Conservation (phyloP, 2,113 vertebrate species). For the Urocynchramus pylzowi region DNA sequence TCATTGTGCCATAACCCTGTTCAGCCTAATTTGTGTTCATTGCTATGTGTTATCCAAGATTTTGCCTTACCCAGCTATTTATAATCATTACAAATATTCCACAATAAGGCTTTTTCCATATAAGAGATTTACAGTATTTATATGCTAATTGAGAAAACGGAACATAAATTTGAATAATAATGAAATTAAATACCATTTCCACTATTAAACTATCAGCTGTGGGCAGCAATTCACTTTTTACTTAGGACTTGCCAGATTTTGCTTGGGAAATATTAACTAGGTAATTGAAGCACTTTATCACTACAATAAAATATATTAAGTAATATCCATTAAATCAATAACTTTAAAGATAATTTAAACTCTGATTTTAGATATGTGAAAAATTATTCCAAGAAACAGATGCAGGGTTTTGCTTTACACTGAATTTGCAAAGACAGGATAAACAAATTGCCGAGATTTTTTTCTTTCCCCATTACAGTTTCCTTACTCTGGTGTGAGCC, state of each 20-base stretch:
- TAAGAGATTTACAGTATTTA: not conserved
- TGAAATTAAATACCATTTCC: not conserved
- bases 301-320: not conserved
- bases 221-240: not conserved
- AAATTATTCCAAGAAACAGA: not conserved
- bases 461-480: fast-evolving
- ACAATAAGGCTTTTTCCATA: not conserved
- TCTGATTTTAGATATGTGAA: not conserved
- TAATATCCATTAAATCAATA: not conserved
- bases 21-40: not conserved
- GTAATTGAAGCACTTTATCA: not conserved
- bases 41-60: not conserved
- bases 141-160: not conserved
- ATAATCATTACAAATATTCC: not conserved
- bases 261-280: not conserved
- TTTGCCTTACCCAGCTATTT: not conserved
- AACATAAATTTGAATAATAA: not conserved
- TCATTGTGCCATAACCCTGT: not conserved
- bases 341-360: not conserved
- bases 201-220: not conserved
- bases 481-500: not conserved
- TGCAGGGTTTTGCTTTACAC: not conserved
- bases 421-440: not conserved
- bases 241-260: not conserved
- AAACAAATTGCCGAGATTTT: not conserved